A percentile compares a stretch with the other conserved stretches of the same genome.
phyloP scores from a whole-genome alignment of 2,797 vertebrate species.

The Gymnothorax javanicus region DNA sequence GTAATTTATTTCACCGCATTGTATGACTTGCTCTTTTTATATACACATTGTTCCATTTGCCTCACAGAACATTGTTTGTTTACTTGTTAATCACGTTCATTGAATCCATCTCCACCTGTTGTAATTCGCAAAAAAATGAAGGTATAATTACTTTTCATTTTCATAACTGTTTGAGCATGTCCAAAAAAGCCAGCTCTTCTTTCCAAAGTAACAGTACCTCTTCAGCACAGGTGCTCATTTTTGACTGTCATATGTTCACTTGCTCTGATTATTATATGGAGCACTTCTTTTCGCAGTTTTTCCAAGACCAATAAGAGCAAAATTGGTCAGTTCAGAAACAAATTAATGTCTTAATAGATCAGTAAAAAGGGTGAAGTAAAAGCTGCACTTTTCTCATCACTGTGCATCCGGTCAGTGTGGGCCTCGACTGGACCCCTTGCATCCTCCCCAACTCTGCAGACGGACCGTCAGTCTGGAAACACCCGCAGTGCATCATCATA shows the following conservation, averaged over 20 bases:
- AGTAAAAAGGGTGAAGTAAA: background rate
- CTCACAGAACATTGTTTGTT: background rate
- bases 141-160: background rate
- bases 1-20: background rate
- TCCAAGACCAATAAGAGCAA: too few relatives aligned
- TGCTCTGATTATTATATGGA: too few relatives aligned
- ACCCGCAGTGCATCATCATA: constrained; percentile 65
- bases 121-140: background rate
- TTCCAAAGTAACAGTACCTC: background rate
- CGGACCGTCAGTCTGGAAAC: constrained; percentile 72
- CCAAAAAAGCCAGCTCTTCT: background rate
- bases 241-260: background rate
- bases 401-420: constrained; percentile 43
- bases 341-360: background rate
- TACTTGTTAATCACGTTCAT: background rate
- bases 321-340: background rate
- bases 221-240: background rate
- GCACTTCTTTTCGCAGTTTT: too few relatives aligned
- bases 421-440: constrained; percentile 68
- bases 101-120: background rate
- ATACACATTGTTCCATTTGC: background rate
- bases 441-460: constrained; percentile 63
- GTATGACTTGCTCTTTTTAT: background rate
- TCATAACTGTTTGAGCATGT: background rate
- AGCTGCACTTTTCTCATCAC: background rate